These are phyloP conservation scores for Euproctis similis DNA, from an alignment of 2,888 invertebrate species.

Conservation along the genomic window DNA sequence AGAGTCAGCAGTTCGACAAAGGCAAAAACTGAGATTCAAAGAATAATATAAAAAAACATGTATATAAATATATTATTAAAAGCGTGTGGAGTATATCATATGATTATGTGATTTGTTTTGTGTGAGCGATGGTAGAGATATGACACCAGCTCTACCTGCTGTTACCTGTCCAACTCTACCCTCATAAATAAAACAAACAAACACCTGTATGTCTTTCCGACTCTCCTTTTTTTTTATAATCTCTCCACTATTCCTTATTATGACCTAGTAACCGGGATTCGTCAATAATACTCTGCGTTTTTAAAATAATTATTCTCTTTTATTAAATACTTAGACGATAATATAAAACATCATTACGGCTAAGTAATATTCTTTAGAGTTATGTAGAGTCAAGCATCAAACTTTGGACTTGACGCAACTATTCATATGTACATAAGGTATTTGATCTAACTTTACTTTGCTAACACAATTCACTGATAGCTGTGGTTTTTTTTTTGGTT, in stretches of 20 bases:
- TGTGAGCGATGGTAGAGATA: conserved; percentile 2
- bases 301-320: conserved; percentile 70
- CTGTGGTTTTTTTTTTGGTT: too few relatives aligned
- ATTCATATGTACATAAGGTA: conserved; percentile 26
- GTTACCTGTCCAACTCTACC: conserved; percentile 9
- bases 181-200: conserved; percentile 36
- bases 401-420: conserved; percentile 14
- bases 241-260: conserved; percentile 8
- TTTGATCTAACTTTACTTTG: conserved; percentile 22
- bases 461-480: conserved; percentile 23
- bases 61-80: too few relatives aligned
- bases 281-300: conserved; percentile 53
- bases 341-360: conserved; percentile 67
- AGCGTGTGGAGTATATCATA: too few relatives aligned
- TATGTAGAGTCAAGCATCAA: conserved; percentile 35
- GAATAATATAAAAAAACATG: too few relatives aligned
- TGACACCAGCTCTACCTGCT: conserved; percentile 25
- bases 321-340: conserved; percentile 66
- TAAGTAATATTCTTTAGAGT: conserved; percentile 57
- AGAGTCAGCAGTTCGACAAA: too few relatives aligned
- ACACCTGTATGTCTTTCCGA: too few relatives aligned
- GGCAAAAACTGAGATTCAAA: too few relatives aligned
- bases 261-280: conserved; percentile 49
- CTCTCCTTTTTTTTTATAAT: conserved; percentile 18
- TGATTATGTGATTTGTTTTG: too few relatives aligned